Evolutionary conservation across 1,140 invertebrate genomes (phyloP).

Genomic region (Sminthurides bifidus): DNA sequence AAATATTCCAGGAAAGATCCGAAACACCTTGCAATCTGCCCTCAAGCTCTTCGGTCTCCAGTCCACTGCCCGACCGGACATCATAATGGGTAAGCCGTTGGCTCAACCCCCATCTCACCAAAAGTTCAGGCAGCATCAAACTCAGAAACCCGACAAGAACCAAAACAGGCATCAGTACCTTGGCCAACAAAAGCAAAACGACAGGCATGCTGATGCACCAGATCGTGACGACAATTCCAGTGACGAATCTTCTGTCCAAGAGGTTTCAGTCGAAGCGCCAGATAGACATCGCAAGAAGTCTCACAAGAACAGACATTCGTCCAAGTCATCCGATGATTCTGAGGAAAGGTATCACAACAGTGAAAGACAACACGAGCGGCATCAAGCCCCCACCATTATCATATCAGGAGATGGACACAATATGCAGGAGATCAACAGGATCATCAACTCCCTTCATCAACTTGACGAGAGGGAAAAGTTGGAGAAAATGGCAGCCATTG

Average conservation of each 20-base stretch:
- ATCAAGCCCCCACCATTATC: constrained; percentile 11
- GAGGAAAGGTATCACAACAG: neutral
- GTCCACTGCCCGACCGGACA: constrained; percentile 10
- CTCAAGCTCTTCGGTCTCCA: constrained; percentile 18
- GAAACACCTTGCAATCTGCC: constrained; percentile 7
- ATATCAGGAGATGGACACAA: constrained; percentile 23
- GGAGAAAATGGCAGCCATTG: too few relatives aligned
- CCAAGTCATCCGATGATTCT: too few relatives aligned
- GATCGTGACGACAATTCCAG: constrained; percentile 15
- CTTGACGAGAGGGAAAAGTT: neutral
- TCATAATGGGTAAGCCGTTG: constrained; percentile 12
- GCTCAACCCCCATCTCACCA: neutral
- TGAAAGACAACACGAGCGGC: neutral
- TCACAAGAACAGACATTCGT: neutral
- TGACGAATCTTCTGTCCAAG: constrained; percentile 13
- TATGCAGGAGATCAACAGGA: constrained; percentile 20
- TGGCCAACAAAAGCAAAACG: neutral
- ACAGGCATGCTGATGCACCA: neutral
- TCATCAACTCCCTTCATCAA: constrained; percentile 18
- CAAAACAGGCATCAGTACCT: neutral
- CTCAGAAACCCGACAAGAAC: neutral
- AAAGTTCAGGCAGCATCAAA: neutral
- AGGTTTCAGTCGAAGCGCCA: constrained; percentile 5
- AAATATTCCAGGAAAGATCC: neutral
- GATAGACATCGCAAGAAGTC: neutral